Base-by-base conservation (phyloP, 1,140 invertebrate species). In the Saxidomus purpurata region DNA sequence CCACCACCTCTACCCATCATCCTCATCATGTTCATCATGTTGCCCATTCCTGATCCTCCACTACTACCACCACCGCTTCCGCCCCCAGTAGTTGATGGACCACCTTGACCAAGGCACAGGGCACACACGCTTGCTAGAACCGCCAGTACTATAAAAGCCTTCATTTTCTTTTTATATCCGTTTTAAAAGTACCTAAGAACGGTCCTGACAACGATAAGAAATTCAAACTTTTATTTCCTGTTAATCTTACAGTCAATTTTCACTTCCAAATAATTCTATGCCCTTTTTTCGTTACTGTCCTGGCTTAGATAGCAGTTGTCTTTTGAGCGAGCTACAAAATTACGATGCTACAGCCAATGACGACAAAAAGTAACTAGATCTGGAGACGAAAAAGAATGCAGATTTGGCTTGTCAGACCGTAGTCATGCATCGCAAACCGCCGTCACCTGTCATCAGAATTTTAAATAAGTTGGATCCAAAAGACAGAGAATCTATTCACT, bases 331-430 rank as follows among this genome's bases (percentile, higher is more conserved):
- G 36, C 31, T 40, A 40, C 67, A 71, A 71, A 71, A 71, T 55
- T 71, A 38, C 67, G 31, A 31, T 71, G 67, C 36, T 34, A 40
- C 67, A 2, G 36, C 31, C 17, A 17, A 3, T 19, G 31, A 71
- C 6, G 67, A 40, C 34, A 71, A 71, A 71, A 71, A 71, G 67
- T 71, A 31, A 71, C 67, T 71, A 71, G 36, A 36, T 38, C 34
- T 17, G 34, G 40, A 38, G 17, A 36, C 52, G 52, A 31, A 17
- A n/a, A 71, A 38, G 31, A 38, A 71, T 38, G 31, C 36, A 38
- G 4, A 38, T 38, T 71, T 19, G 17, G 67, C 15, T 36, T 71
- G 36, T n/a, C 67, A 71, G 31, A 4, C 31, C 31, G 36, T 8
- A 9, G 67, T 71, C 36, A 71, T 40, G 67, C 67, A 40, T 71